Base-by-base conservation (phyloP, 2,888 invertebrate genomes). In the Sesamia inferens region DNA sequence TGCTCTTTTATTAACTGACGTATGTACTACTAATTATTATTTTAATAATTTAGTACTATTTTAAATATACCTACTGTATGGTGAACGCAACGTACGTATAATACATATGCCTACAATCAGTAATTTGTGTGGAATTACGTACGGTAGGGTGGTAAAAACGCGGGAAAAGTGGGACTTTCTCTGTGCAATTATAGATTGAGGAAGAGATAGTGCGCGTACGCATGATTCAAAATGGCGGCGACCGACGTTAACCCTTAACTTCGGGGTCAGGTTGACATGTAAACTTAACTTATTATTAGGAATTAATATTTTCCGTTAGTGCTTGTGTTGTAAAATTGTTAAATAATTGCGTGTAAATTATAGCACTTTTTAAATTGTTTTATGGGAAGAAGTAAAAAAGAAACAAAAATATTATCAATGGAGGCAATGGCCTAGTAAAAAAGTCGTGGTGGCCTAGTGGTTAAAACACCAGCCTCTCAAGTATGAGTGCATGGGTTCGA, bases 111-210 rank as follows among this genome's bases (percentile, higher is more conserved):
- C 55, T 65, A 68, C 70, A 31, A 71, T 68, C 58, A 77, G 72
- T 75, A 63, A 70, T 75, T 79, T 73, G 74, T 84, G 72, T 74
- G 72, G 66, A 75, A 82, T 82, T 76, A 79, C 71, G 69, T 76
- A 31, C 31, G 59, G 74, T 83, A 79, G 84, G 88, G 84, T 84
- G 88, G 85, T 82, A 91, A 90, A 91, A 91, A 91, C 88, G 83
- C 87, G 87, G 88, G 88, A 89, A 90, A 90, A 85, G 82, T 84
- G 81, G 84, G 76, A 90, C 90, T 90, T 92, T 92, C 91, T 87
- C 87, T 76, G 81, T 76, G 88, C 86, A 90, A 92, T 92, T 92
- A 92, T 88, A 89, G 90, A 89, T 90, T 70, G 84, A 76, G 82
- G 79, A 79, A 76, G 70, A 85, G 91, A 90, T 90, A 90, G 81